Percentiles rank a stretch among this genome's conserved stretches.
phyloP scores from a whole-genome alignment of 1,140 invertebrate genomes.

The Drosophila lacteicornis region DNA sequence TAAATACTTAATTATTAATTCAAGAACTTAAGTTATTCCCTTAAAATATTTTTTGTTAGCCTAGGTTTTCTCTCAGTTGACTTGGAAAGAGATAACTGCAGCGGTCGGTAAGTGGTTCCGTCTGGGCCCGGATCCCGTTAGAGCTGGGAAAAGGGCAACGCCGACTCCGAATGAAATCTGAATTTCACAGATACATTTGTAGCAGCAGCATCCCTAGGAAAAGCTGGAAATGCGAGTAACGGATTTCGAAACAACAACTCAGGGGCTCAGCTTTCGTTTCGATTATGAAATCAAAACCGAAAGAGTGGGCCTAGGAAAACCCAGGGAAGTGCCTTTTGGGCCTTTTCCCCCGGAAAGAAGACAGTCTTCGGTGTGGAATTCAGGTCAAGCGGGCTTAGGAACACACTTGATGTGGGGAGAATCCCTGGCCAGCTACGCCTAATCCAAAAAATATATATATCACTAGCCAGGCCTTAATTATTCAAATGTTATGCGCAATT shows the following conservation, averaged over 20 bases:
- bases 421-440: slow-evolving; percentile 24
- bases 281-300: slow-evolving; percentile 49
- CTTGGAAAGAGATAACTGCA: slow-evolving; percentile 6
- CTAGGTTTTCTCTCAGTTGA: neutral
- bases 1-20: too few relatives aligned
- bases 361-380: slow-evolving; percentile 41
- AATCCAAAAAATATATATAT: slow-evolving; percentile 28
- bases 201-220: slow-evolving; percentile 25
- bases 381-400: slow-evolving; percentile 57
- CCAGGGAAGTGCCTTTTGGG: slow-evolving; percentile 7
- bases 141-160: slow-evolving; percentile 38
- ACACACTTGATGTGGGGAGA: slow-evolving; percentile 20
- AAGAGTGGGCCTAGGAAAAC: slow-evolving; percentile 15
- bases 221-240: slow-evolving; percentile 46
- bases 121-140: slow-evolving; percentile 42
- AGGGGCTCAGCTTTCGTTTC: slow-evolving; percentile 43
- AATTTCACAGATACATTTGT: slow-evolving; percentile 14
- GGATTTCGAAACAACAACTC: slow-evolving; percentile 43
- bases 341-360: slow-evolving; percentile 23
- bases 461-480: slow-evolving; percentile 48
- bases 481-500: slow-evolving; percentile 67
- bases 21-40: too few relatives aligned
- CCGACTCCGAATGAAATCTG: slow-evolving; percentile 10
- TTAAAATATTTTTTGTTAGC: too few relatives aligned
- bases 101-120: slow-evolving; percentile 33